Evolutionary conservation across 2,113 vertebrate species (phyloP).

Genomic region (Pseudopodoces humilis): DNA sequence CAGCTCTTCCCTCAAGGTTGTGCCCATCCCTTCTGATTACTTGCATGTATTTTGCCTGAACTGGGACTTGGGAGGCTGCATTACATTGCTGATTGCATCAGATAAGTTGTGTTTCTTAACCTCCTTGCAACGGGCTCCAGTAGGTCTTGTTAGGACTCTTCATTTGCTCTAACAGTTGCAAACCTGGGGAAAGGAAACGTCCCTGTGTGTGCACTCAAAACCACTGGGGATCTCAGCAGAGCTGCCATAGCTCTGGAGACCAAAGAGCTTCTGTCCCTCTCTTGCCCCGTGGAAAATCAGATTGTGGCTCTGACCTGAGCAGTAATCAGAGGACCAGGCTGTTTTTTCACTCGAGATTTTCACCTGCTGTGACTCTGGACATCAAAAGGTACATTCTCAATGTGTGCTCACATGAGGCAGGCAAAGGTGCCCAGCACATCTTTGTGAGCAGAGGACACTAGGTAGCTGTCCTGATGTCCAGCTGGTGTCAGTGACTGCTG

Average conservation of each 20-base stretch:
- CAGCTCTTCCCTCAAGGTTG: neutral
- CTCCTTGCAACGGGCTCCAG: neutral
- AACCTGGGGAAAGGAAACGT: neutral
- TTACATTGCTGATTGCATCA: neutral
- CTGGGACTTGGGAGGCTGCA: neutral
- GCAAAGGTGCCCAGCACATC: neutral
- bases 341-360: neutral
- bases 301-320: neutral
- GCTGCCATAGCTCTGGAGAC: neutral
- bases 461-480: neutral
- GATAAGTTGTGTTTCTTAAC: neutral
- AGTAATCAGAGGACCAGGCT: neutral
- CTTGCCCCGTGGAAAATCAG: neutral
- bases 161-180: slow-evolving; percentile 22
- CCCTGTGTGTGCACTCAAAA: neutral
- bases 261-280: neutral
- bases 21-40: neutral
- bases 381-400: neutral
- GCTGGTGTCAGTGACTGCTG: neutral
- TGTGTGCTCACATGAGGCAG: accelerated
- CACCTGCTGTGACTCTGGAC: neutral
- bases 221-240: neutral
- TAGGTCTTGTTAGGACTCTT: slow-evolving; percentile 12
- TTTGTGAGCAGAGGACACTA: neutral
- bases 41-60: neutral